Percentiles rank a stretch among this genome's conserved stretches.
phyloP scores from a whole-genome alignment of 2,888 invertebrate species.

The Drosophila paracracens region DNA sequence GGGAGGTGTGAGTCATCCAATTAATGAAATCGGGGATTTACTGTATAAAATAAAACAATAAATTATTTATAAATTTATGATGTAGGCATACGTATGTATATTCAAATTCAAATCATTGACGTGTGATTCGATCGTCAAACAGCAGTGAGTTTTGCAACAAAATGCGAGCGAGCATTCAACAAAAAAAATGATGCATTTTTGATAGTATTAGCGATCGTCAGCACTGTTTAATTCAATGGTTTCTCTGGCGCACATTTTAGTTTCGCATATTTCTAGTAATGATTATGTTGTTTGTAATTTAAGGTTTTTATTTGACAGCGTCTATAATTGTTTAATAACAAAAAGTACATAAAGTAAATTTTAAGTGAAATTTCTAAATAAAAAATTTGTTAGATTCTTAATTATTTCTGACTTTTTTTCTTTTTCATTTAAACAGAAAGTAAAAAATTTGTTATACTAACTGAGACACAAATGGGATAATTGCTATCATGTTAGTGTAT shows the following conservation, averaged over 20 bases:
- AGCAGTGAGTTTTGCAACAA: constrained; percentile 56
- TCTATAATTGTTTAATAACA: constrained; percentile 69
- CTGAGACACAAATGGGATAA: constrained; percentile 29
- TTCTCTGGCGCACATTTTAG: constrained; percentile 63
- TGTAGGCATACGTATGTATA: constrained; percentile 28
- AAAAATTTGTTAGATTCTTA: constrained; percentile 37
- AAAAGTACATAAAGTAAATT: constrained; percentile 62
- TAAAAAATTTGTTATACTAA: constrained; percentile 31
- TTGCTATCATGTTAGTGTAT: constrained; percentile 6
- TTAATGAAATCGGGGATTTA: constrained; percentile 79
- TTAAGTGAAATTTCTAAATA: constrained; percentile 58
- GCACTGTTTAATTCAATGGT: constrained; percentile 57
- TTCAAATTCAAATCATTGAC: constrained; percentile 24
- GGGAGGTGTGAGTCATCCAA: constrained; percentile 70
- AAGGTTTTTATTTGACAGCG: constrained; percentile 75
- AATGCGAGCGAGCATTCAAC: constrained; percentile 56
- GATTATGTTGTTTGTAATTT: constrained; percentile 56
- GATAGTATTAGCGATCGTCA: constrained; percentile 43
- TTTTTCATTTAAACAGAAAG: constrained; percentile 29
- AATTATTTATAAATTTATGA: constrained; percentile 47
- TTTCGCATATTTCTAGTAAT: constrained; percentile 63
- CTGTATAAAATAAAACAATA: constrained; percentile 76
- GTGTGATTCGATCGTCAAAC: constrained; percentile 38
- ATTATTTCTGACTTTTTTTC: constrained; percentile 32
- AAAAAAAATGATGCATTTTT: constrained; percentile 7